Percentiles rank a stretch among this genome's conserved stretches.
Conservation (phyloP, 2,797 vertebrate genomes). For the Ambastaia sidthimunki region DNA sequence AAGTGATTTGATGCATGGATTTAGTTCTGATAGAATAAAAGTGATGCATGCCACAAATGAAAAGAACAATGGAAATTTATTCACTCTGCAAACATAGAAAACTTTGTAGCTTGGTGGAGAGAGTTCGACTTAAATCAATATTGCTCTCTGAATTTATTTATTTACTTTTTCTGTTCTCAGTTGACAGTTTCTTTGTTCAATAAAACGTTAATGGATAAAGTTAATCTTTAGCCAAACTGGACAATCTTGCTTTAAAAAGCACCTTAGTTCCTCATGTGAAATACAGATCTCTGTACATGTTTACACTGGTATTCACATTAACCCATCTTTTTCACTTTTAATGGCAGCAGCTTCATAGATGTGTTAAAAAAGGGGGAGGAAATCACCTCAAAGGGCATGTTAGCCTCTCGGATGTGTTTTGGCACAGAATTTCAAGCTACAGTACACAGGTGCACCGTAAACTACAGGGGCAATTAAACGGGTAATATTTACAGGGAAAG, state of each 20-base stretch:
- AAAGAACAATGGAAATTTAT: slow-evolving; percentile 21
- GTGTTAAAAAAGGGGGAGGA: slow-evolving; percentile 17
- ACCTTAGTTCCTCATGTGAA: slow-evolving; percentile 46
- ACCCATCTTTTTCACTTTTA: slow-evolving; percentile 43
- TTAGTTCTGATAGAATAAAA: slow-evolving; percentile 32
- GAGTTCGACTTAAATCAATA: slow-evolving; percentile 39
- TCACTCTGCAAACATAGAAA: slow-evolving; percentile 10
- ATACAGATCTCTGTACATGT: slow-evolving; percentile 69
- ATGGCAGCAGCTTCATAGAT: slow-evolving; percentile 40
- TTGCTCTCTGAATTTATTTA: slow-evolving; percentile 3
- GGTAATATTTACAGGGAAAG: slow-evolving; percentile 44
- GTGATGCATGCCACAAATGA: slow-evolving; percentile 30
- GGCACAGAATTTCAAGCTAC: slow-evolving; percentile 67
- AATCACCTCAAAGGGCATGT: slow-evolving; percentile 61
- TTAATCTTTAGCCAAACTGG: slow-evolving; percentile 35
- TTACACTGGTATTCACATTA: slow-evolving; percentile 69
- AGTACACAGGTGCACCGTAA: slow-evolving; percentile 56
- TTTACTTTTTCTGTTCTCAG: slow-evolving; percentile 11
- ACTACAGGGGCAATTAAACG: slow-evolving; percentile 53
- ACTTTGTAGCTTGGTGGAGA: slow-evolving; percentile 44
- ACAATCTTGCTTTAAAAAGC: slow-evolving; percentile 47
- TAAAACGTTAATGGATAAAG: slow-evolving; percentile 53
- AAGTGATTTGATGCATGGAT: slow-evolving; percentile 34
- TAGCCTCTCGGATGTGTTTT: slow-evolving; percentile 61
- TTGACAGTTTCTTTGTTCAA: slow-evolving; percentile 36